These are phyloP conservation scores for Orchestia grillus DNA, from an alignment of 1,140 invertebrate species.

Conservation along the genomic window DNA sequence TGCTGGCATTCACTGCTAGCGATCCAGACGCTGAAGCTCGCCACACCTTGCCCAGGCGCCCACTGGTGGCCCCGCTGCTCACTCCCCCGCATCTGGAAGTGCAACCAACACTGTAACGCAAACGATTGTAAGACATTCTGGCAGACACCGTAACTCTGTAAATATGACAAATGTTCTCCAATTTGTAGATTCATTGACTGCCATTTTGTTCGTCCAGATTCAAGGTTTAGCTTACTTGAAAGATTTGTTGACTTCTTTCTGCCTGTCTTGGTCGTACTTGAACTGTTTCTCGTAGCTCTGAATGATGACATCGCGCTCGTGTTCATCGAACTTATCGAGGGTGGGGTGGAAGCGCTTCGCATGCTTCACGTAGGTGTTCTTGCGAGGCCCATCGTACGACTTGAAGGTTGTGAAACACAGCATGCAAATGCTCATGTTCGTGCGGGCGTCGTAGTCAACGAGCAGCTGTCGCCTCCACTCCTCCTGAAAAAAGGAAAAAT, in stretches of 20 bases:
- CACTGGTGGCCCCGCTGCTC: slow-evolving; percentile 17
- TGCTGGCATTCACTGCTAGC: slow-evolving; percentile 2
- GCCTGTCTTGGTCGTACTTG: slow-evolving; percentile 67
- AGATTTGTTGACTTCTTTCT: slow-evolving; percentile 67
- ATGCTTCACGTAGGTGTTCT: slow-evolving; percentile 67
- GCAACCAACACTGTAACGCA: neutral
- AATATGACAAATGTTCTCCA: neutral
- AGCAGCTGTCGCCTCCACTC: slow-evolving; percentile 66
- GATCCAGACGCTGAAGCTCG: neutral
- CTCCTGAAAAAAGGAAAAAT: slow-evolving; percentile 58
- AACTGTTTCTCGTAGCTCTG: slow-evolving; percentile 67
- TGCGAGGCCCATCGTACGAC: slow-evolving; percentile 66
- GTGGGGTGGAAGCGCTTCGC: slow-evolving; percentile 67
- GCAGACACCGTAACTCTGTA: neutral
- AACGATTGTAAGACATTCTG: neutral
- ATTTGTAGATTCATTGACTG: neutral
- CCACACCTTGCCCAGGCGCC: slow-evolving; percentile 28
- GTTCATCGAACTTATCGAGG: slow-evolving; percentile 65
- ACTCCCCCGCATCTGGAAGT: slow-evolving; percentile 10
- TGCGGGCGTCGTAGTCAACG: slow-evolving; percentile 66
- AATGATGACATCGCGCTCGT: slow-evolving; percentile 66
- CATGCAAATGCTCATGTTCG: slow-evolving; percentile 68
- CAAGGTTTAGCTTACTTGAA: slow-evolving; percentile 60
- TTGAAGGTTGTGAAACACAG: slow-evolving; percentile 67
- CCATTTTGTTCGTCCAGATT: neutral